phyloP scores from a whole-genome alignment of 2,888 invertebrate species.

The Lasioglossum vierecki region DNA sequence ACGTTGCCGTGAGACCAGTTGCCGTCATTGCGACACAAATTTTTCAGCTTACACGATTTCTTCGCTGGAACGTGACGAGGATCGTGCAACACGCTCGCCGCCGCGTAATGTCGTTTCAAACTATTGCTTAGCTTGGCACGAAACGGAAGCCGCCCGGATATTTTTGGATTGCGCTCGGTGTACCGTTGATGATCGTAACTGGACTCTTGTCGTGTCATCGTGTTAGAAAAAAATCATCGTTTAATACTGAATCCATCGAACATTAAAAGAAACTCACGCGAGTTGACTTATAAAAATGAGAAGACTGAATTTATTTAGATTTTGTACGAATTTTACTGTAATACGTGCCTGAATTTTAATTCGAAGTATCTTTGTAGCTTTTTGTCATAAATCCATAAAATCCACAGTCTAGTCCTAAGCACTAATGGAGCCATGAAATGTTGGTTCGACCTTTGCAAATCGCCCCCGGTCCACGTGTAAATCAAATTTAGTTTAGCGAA shows the following conservation, averaged over 20 bases:
- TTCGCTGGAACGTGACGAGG: constrained; percentile 19
- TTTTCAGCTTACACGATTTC: constrained; percentile 25
- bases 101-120: constrained; percentile 65
- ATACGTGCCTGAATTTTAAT: too few species aligned
- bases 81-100: neutral
- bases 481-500: constrained; percentile 27
- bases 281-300: neutral
- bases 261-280: neutral
- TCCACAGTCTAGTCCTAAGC: neutral
- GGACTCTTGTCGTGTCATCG: constrained; percentile 68
- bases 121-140: constrained; percentile 75
- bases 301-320: neutral
- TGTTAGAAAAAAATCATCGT: constrained; percentile 5
- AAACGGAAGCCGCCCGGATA: constrained; percentile 64
- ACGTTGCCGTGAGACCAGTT: constrained; percentile 15
- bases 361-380: too few species aligned
- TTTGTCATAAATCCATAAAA: neutral
- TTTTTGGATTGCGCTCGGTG: constrained; percentile 67
- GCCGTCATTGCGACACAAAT: constrained; percentile 53
- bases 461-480: constrained; percentile 12
- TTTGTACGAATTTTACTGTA: neutral
- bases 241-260: neutral
- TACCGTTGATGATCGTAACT: constrained; percentile 51
- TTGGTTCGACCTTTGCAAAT: neutral
- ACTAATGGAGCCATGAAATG: neutral